A percentile compares a stretch with the other conserved stretches of the same genome.
Conservation (phyloP, 1,140 invertebrate genomes). For the Drosophila ficusphila region DNA sequence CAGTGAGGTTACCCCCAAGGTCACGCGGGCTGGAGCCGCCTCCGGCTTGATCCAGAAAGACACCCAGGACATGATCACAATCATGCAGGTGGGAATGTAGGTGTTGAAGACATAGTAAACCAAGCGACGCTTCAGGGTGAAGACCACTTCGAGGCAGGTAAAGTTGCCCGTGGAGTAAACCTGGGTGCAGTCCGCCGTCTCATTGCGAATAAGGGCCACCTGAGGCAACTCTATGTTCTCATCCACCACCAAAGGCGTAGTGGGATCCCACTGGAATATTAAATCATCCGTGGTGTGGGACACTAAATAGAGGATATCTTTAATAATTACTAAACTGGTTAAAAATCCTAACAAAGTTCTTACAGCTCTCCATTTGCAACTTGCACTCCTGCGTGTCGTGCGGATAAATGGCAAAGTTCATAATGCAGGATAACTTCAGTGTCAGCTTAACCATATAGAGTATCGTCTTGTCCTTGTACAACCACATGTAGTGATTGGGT, state of each 20-base stretch:
- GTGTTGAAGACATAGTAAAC: slow-evolving; percentile 96
- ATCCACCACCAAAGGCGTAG: slow-evolving; percentile 94
- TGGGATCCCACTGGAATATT: slow-evolving; percentile 95
- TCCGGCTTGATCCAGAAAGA: slow-evolving; percentile 97
- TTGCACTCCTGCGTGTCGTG: slow-evolving; percentile 96
- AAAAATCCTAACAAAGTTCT: slow-evolving; percentile 83
- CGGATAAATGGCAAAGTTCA: slow-evolving; percentile 96
- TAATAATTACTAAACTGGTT: slow-evolving; percentile 51
- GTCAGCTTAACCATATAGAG: slow-evolving; percentile 95
- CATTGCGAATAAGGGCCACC: slow-evolving; percentile 92
- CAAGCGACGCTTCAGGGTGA: slow-evolving; percentile 92
- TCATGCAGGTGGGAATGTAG: slow-evolving; percentile 94
- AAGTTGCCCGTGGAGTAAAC: slow-evolving; percentile 91
- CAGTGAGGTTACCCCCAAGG: slow-evolving; percentile 94
- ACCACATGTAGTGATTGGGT: slow-evolving; percentile 95
- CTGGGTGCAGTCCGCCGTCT: slow-evolving; percentile 94
- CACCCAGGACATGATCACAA: slow-evolving; percentile 96
- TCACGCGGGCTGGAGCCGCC: slow-evolving; percentile 94
- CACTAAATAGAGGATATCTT: slow-evolving; percentile 85
- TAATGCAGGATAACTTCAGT: slow-evolving; percentile 92
- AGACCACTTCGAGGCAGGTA: slow-evolving; percentile 94
- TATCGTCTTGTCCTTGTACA: slow-evolving; percentile 94
- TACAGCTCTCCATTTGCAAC: slow-evolving; percentile 95
- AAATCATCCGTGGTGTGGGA: slow-evolving; percentile 96
- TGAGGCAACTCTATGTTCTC: slow-evolving; percentile 95